Percentiles rank a stretch among this genome's conserved stretches.
Evolutionary conservation across 2,113 vertebrate species (phyloP).

Genomic region (Helogale parvula): DNA sequence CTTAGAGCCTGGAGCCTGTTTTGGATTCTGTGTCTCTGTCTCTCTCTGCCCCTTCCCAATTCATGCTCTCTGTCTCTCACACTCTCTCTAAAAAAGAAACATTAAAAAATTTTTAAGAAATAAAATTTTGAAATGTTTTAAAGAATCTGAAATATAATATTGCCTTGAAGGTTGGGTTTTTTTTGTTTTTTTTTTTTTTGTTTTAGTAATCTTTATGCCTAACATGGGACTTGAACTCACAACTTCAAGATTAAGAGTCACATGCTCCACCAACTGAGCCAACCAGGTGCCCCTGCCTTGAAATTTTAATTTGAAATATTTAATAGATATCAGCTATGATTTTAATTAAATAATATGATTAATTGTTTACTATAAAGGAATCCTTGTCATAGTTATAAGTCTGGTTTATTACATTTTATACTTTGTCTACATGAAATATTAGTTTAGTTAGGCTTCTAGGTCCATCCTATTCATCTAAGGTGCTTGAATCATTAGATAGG

Average conservation of each 20-base stretch:
- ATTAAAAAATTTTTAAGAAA: too few species aligned
- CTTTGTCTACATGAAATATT: neutral
- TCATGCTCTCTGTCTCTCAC: too few species aligned
- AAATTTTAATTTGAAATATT: conserved; percentile 49
- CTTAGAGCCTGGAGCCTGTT: too few species aligned
- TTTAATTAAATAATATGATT: conserved; percentile 43
- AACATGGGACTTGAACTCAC: neutral
- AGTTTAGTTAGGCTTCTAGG: conserved; percentile 11
- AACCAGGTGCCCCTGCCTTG: neutral
- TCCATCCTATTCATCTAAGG: neutral
- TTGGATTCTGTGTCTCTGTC: too few species aligned
- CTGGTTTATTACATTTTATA: conserved; percentile 29
- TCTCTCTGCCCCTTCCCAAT: too few species aligned
- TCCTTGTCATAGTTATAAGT: neutral
- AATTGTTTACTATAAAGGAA: conserved; percentile 14
- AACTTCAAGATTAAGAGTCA: neutral
- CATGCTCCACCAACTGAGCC: neutral
- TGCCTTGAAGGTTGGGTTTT: neutral
- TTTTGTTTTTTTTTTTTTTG: neutral
- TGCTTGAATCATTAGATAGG: neutral
- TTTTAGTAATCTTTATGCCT: neutral
- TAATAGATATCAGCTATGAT: neutral
- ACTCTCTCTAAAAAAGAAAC: too few species aligned
- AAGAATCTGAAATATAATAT: conserved; percentile 28
- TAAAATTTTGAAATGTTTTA: neutral